Evolutionary conservation across 2,113 vertebrate genomes (phyloP).

Genomic region (Catagonus wagneri): DNA sequence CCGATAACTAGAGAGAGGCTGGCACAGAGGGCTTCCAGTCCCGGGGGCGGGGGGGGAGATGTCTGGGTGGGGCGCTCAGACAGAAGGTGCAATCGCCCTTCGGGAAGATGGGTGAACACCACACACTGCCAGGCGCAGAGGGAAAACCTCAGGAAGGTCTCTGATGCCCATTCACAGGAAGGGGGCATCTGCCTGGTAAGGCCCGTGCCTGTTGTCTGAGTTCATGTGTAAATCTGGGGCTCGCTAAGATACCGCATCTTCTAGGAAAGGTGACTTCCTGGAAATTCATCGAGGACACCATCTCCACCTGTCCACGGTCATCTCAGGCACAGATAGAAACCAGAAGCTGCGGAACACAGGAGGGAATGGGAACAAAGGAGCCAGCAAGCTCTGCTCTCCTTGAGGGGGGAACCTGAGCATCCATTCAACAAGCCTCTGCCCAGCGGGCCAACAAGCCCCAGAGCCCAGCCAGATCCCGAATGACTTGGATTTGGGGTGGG

Average conservation of each 20-base stretch:
- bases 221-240: neutral
- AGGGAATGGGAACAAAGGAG: neutral
- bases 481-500: neutral
- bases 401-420: fast-evolving
- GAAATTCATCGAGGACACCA: neutral
- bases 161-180: neutral
- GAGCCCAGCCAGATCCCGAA: neutral
- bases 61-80: neutral
- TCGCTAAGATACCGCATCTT: neutral
- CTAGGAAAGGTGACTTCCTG: neutral
- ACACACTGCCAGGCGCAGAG: neutral
- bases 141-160: neutral
- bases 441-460: fast-evolving
- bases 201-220: fast-evolving
- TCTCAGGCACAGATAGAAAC: neutral
- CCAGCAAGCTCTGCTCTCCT: no score
- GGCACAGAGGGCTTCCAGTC: neutral
- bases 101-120: neutral
- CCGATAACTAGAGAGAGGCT: neutral
- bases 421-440: neutral
- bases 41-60: fast-evolving
- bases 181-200: no score
- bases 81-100: neutral
- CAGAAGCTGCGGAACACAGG: fast-evolving
- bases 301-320: no score